Conservation (phyloP, 2,113 vertebrate species). For the Poeciliopsis occidentalis region DNA sequence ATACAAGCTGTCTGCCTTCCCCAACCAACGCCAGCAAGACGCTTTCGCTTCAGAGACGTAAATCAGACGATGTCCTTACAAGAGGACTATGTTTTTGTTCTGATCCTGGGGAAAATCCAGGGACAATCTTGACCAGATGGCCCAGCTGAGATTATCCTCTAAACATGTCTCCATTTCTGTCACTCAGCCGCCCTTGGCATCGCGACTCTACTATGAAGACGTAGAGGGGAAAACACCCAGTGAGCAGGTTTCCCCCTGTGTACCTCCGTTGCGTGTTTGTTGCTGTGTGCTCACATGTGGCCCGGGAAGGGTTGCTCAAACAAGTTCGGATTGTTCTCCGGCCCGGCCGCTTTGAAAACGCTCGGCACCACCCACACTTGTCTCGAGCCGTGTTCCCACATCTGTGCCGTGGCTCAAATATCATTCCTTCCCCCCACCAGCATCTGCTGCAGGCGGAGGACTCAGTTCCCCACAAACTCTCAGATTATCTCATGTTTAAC, state of each 20-base stretch:
- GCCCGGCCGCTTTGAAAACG: constrained; percentile 55
- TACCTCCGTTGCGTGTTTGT: constrained; percentile 36
- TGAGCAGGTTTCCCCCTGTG: constrained; percentile 31
- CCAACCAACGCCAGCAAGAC: constrained; percentile 17
- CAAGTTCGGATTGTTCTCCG: constrained; percentile 60
- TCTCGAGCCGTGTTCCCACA: constrained; percentile 65
- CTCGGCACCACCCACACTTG: constrained; percentile 58
- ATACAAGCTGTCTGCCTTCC: constrained; percentile 8
- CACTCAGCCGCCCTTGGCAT: constrained; percentile 34
- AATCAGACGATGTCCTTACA: constrained; percentile 21
- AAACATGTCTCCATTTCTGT: constrained; percentile 45
- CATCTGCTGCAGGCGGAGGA: constrained; percentile 56
- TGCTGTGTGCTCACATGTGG: constrained; percentile 47
- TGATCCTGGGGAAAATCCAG: constrained; percentile 39
- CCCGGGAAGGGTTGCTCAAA: constrained; percentile 59
- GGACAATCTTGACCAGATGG: constrained; percentile 72
- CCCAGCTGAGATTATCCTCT: constrained; percentile 58
- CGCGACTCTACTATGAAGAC: constrained; percentile 33
- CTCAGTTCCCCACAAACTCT: constrained; percentile 12
- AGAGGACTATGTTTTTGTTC: constrained; percentile 2
- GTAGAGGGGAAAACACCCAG: constrained; percentile 30
- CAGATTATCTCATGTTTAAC: constrained; percentile 35
- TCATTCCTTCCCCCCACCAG: constrained; percentile 51
- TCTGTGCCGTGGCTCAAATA: constrained; percentile 73
- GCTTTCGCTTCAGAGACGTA: constrained; percentile 9